These are phyloP conservation scores for Teinopalpus imperialis DNA, from an alignment of 2,888 invertebrate species.

Conservation along the genomic window DNA sequence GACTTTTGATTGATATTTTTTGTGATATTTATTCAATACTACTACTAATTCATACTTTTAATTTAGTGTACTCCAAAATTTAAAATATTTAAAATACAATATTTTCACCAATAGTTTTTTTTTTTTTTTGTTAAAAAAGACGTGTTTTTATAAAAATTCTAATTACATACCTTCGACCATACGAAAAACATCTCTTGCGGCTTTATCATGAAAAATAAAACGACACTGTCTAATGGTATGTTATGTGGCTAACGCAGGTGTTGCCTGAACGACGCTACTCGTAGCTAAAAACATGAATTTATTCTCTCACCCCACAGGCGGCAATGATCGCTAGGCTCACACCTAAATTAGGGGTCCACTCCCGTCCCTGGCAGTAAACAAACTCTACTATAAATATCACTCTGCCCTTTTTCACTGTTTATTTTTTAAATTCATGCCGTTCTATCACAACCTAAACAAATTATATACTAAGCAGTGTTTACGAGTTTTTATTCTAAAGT, in stretches of 20 bases:
- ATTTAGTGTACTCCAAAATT: too few relatives aligned
- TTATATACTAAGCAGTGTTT: too few relatives aligned
- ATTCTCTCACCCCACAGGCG: slow-evolving; percentile 65
- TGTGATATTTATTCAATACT: too few relatives aligned
- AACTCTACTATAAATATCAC: slow-evolving; percentile 36
- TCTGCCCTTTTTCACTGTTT: slow-evolving; percentile 20
- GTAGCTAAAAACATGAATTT: slow-evolving; percentile 76
- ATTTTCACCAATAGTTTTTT: too few relatives aligned
- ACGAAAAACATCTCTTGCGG: slow-evolving; percentile 25
- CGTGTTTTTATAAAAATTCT: too few relatives aligned
- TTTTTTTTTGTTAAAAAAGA: too few relatives aligned
- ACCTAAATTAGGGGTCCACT: slow-evolving; percentile 78
- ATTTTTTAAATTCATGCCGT: slow-evolving; percentile 13
- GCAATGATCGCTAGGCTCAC: slow-evolving; percentile 75
- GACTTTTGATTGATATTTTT: too few relatives aligned
- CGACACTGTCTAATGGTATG: slow-evolving; percentile 55
- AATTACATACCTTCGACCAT: too few relatives aligned
- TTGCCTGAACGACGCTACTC: slow-evolving; percentile 50
- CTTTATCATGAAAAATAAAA: slow-evolving; percentile 44
- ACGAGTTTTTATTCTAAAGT: too few relatives aligned
- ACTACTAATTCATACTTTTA: too few relatives aligned
- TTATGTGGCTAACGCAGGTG: slow-evolving; percentile 66
- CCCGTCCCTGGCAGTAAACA: slow-evolving; percentile 74
- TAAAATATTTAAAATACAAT: too few relatives aligned
- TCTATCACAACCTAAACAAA: too few relatives aligned